phyloP scores from a whole-genome alignment of 2,113 vertebrate species.

The Amia ocellicauda region DNA sequence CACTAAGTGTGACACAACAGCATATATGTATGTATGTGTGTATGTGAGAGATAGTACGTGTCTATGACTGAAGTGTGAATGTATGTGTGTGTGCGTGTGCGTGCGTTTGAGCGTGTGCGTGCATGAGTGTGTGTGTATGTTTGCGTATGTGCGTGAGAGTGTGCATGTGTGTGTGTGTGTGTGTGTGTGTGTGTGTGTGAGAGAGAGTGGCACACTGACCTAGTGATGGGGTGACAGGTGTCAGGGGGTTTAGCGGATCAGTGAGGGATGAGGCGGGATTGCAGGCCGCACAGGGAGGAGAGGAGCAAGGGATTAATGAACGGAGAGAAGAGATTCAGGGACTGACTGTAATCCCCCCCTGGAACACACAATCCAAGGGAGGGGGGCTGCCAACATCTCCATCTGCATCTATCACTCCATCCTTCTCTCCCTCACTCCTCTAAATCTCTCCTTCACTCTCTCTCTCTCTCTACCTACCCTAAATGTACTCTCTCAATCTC shows the following conservation, averaged over 20 bases:
- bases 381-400: slow-evolving; percentile 3
- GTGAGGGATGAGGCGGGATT: slow-evolving; percentile 25
- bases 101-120: too few species aligned
- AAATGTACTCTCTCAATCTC: too few species aligned
- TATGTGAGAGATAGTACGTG: too few species aligned
- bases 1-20: too few species aligned
- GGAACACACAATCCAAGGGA: slow-evolving; percentile 24
- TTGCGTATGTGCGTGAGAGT: too few species aligned
- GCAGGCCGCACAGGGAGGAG: slow-evolving; percentile 25
- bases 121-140: too few species aligned
- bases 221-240: slow-evolving; percentile 40
- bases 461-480: not conserved
- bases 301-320: slow-evolving; percentile 32
- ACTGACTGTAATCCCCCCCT: slow-evolving; percentile 69
- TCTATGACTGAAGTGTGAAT: too few species aligned
- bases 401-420: not conserved
- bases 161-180: too few species aligned
- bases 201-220: slow-evolving; percentile 43
- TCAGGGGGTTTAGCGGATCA: not conserved
- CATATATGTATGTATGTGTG: too few species aligned
- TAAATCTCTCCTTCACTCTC: not conserved
- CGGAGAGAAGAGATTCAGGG: slow-evolving; percentile 41
- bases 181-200: slow-evolving; percentile 26
- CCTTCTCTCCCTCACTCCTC: not conserved
- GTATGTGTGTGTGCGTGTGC: too few species aligned